Evolutionary conservation across 2,888 invertebrate genomes (phyloP), one percentile per base, ranked within the genome.

Genomic region (Melipona bicolor): DNA sequence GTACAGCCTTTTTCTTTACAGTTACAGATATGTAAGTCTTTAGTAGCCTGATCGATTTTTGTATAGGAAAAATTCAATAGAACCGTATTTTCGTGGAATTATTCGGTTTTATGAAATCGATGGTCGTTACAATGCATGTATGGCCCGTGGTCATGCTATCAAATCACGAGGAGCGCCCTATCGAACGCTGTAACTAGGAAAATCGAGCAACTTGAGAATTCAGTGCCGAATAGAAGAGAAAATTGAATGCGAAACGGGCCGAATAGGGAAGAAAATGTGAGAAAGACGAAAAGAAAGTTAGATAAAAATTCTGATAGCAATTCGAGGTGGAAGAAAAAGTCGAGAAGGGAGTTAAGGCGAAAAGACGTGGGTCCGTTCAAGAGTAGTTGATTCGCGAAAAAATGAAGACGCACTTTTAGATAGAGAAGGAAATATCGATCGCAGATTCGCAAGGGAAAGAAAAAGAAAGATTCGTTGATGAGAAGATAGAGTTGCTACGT

Each of bases 401-500:
- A 75, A 72, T 24, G 50, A 64, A 61, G 65, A 24, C 54, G 54
- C 36, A 77, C 67, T 50, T 43, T 77, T 56, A 27, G 32, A 85
- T 62, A 74, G 70, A 70, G 73, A 70, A 15, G 27, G 32, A 59
- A 59, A 43, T 43, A 73, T 67, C 69, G 62, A 79, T 76, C 77
- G 65, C 21, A 1, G 76, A 64, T 50, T 79, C 52, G 52, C 5
- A 59, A 52, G 67, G 64, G 61, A 50, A 68, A 56, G 21, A 36
- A 65, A 67, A 59, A 54, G 69, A 56, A 62, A 54, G 77, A 32
- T 70, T 36, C 77, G 76, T 74, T 70, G 80, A 75, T 50, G 77
- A 67, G 61, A 72, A 64, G 84, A 65, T 68, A 73, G 68, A 64
- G 81, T 68, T 68, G 70, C 74, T 89, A 90, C 90, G 90, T 90